Base-by-base conservation (phyloP, 2,797 vertebrate genomes). In the Epinephelus malabaricus region DNA sequence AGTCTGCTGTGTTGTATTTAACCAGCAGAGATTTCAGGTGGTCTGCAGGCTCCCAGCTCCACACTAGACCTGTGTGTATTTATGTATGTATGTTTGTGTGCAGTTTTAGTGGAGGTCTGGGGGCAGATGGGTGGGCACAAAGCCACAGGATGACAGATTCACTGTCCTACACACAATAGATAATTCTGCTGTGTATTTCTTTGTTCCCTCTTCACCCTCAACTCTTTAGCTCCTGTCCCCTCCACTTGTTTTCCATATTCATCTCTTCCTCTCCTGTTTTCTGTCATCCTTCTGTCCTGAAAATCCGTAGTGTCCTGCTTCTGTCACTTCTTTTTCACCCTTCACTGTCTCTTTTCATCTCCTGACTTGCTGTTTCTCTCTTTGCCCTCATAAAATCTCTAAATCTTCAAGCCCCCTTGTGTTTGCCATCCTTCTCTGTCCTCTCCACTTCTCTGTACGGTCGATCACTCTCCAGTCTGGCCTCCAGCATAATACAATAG, bases 91-190 rank as follows among this genome's bases (percentile, higher is more conserved):
- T 83, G 45, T 88, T 68, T 81, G 67, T 77, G 76, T 73, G 56
- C 63, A 43, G 68, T 71, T 79, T 84, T 56, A 79, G 68, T 67
- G 34, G 76, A 67, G 70, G 82, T 84, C 81, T 86, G 23, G 27
- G 46, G 30, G 67, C 55, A 78, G 64, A 84, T 79, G 68, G 59
- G 75, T 86, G 73, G 76, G 70, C 38, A 64, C 19, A 49, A 83
- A 91, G 61, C 81, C 76, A 66, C 81, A 79, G 46, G 71, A 82
- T 88, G 79, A 87, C 85, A 87, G 77, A 86, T 88, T 80, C 66
- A 76, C 67, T 78, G 59, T 79, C 68, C 50, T 75, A 43, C n/a
- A 40, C 43, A 53, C 62, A 68, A 27, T 43, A 62, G 67, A 75
- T 86, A 83, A 76, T 84, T 76, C 63, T 62, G 46, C 68, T 55